phyloP scores from a whole-genome alignment of 2,888 invertebrate species.

The Byasa hedistus region DNA sequence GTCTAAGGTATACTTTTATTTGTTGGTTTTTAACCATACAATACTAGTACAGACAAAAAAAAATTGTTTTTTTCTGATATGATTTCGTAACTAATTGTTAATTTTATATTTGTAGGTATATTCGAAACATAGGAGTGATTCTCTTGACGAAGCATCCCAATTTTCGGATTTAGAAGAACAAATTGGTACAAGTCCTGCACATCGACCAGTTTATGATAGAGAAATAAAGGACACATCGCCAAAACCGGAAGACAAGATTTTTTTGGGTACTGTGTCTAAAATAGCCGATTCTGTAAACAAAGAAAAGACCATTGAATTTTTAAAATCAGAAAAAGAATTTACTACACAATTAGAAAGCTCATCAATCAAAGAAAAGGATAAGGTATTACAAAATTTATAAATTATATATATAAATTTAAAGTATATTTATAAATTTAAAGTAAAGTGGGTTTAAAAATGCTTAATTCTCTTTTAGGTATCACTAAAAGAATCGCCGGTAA shows the following conservation, averaged over 20 bases:
- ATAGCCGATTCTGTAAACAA: slow-evolving; percentile 40
- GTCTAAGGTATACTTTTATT: slow-evolving; percentile 59
- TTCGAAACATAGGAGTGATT: slow-evolving; percentile 74
- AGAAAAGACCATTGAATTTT: slow-evolving; percentile 60
- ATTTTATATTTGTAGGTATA: slow-evolving; percentile 52
- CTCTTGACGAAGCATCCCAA: slow-evolving; percentile 73
- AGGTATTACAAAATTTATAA: slow-evolving; percentile 45
- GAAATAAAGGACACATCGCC: slow-evolving; percentile 31
- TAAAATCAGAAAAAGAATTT: slow-evolving; percentile 65
- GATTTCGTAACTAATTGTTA: background rate
- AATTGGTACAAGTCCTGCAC: slow-evolving; percentile 67
- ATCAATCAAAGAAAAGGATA: slow-evolving; percentile 49
- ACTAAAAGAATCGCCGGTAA: slow-evolving; percentile 73
- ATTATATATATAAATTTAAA: too few species aligned
- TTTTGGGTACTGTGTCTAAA: slow-evolving; percentile 36
- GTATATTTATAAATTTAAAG: too few species aligned
- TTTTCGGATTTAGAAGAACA: slow-evolving; percentile 77
- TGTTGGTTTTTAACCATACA: too few species aligned
- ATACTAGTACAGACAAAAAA: background rate
- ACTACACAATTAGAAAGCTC: slow-evolving; percentile 54
- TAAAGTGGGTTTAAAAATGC: background rate
- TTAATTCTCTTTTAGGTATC: slow-evolving; percentile 44
- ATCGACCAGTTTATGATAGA: slow-evolving; percentile 50
- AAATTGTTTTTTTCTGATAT: background rate
- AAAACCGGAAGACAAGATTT: slow-evolving; percentile 45